phyloP scores from a whole-genome alignment of 2,113 vertebrate genomes.

The Pagrus major region DNA sequence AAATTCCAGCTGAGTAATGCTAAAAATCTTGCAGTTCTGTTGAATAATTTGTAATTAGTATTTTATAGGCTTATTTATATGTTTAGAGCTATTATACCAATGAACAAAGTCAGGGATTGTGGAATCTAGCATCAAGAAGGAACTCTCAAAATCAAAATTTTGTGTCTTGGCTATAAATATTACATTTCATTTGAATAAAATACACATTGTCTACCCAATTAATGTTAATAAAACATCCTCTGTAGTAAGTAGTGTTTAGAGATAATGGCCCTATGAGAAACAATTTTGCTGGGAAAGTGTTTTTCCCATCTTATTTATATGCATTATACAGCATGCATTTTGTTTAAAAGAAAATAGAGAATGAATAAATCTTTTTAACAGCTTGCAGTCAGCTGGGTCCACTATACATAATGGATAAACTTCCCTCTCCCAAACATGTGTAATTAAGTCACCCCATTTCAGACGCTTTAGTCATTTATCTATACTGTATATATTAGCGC shows the following conservation, averaged over 20 bases:
- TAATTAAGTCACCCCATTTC: constrained; percentile 48
- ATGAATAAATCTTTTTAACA: constrained; percentile 35
- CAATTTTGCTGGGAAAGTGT: constrained; percentile 11
- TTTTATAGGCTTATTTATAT: neutral
- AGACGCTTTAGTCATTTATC: constrained; percentile 36
- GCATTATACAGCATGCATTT: constrained; percentile 59
- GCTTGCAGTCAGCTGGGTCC: constrained; percentile 44
- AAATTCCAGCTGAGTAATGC: constrained; percentile 32
- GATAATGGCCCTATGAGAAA: constrained; percentile 26
- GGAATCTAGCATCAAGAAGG: constrained; percentile 1
- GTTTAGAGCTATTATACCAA: neutral
- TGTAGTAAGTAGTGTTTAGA: constrained; percentile 14
- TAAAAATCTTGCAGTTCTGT: constrained; percentile 29
- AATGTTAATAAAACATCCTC: constrained; percentile 1
- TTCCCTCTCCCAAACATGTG: constrained; percentile 28
- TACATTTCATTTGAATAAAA: constrained; percentile 9
- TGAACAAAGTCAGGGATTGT: neutral
- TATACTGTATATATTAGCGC: constrained; percentile 46
- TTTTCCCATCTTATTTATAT: constrained; percentile 29
- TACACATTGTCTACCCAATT: constrained; percentile 8
- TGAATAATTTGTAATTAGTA: constrained; percentile 11
- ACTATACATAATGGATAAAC: constrained; percentile 44
- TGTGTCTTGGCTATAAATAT: constrained; percentile 2
- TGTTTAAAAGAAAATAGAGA: constrained; percentile 38
- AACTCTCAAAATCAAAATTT: neutral